These are phyloP conservation scores for Acholoe squamosa DNA, from an alignment of 2,888 invertebrate species.

Conservation along the genomic window DNA sequence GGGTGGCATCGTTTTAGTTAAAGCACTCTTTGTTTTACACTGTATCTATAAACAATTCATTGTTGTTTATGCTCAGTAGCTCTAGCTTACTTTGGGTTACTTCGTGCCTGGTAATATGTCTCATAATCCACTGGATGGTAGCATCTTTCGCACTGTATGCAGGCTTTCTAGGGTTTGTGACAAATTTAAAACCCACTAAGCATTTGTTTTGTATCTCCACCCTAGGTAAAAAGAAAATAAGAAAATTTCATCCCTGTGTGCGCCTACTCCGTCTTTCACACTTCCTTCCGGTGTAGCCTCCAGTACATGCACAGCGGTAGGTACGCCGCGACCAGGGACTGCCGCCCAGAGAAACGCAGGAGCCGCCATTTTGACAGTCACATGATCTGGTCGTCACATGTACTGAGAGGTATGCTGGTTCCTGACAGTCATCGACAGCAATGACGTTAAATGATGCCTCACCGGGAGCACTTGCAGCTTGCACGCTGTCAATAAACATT, in stretches of 20 bases:
- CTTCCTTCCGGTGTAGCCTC: conserved; percentile 31
- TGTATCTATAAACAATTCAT: no score
- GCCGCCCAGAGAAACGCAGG: conserved; percentile 16
- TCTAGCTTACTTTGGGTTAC: no score
- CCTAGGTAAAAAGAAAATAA: no score
- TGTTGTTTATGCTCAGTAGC: no score
- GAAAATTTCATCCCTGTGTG: background rate
- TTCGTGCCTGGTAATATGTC: no score
- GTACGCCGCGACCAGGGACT: conserved; percentile 1
- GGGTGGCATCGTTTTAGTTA: no score
- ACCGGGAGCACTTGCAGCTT: background rate
- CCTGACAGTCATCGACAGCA: conserved; percentile 8
- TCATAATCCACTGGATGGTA: no score
- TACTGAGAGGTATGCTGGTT: conserved; percentile 24
- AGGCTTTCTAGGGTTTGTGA: no score
- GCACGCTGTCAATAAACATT: background rate
- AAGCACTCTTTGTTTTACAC: no score
- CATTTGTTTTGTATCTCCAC: no score
- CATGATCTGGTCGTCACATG: background rate
- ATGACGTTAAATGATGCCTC: background rate
- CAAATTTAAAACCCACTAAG: no score
- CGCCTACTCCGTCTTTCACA: background rate
- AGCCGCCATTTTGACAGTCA: conserved; percentile 50
- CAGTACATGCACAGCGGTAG: background rate
- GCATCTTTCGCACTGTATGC: no score